Base-by-base conservation (phyloP, 1,140 invertebrate species). In the Tyrophagus putrescentiae region DNA sequence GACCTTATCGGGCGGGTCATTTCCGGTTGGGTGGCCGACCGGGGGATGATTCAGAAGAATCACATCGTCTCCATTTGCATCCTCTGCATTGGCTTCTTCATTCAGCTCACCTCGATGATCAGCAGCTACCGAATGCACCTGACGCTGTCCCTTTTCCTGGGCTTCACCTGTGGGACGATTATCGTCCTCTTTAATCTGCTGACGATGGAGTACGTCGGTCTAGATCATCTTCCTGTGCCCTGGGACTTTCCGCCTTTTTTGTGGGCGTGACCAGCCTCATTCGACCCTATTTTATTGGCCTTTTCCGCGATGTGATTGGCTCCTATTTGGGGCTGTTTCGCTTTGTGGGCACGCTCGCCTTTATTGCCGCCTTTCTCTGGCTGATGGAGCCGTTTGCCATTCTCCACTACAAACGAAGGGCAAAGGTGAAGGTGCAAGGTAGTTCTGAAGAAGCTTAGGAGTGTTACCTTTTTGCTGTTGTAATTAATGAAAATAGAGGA, bases 241-340 rank as follows among this genome's bases (percentile, higher is more conserved):
- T 66, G 48, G 65, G 65, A 11, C 50, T 63, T 25, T 64, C 62
- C 0, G 36, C 50, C 4, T 63, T 62, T n/a, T 29, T 62, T 4
- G 48, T 61, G 1, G 65, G 65, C 0, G 25, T 62, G 9, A 62
- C 44, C 18, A 32, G 60, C n/a, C 58, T 67, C 13, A n/a, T 54
- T 1, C 61, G 64, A 6, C 66, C 66, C 9, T 29, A 53, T 1
- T 16, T 67, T n/a, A 67, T 67, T 50, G 66, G 66, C 27, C 62
- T 62, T 36, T 67, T 67, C 58, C 57, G 65, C 6, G 65, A 67
- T 42, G 60, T 42, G 9, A 53, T 61, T 36, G 60, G 59, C 29
- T 64, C 62, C 11, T 67, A 67, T 29, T 58, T 63, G 25, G 62
- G 65, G 21, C 31, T 67, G 23, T 65, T 67, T 36, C 57, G 61